Conservation (phyloP, 2,113 vertebrate genomes). For the Falco punctatus region DNA sequence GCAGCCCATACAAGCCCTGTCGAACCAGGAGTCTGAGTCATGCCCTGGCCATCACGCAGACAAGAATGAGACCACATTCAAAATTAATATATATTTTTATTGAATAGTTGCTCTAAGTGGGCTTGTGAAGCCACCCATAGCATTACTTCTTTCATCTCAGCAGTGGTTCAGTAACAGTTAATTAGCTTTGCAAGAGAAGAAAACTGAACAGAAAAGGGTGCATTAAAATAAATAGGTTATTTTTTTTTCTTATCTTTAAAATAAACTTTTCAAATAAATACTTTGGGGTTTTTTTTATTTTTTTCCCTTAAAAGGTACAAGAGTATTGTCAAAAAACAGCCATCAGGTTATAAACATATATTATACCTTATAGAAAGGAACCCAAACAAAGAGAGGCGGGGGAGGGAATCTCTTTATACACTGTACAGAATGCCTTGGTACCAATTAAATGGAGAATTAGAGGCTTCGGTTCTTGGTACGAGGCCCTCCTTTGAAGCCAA, state of each 20-base stretch:
- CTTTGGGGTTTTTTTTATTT: neutral
- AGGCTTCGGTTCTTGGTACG: neutral
- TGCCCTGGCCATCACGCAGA: fast-evolving
- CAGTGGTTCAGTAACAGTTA: slow-evolving; percentile 65
- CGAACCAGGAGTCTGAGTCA: neutral
- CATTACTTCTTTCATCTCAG: slow-evolving; percentile 65
- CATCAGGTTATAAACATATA: slow-evolving; percentile 47
- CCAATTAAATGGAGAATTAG: neutral
- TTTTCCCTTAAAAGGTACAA: slow-evolving; percentile 43
- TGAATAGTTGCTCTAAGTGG: slow-evolving; percentile 68
- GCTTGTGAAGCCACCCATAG: slow-evolving; percentile 56
- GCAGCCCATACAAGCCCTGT: neutral
- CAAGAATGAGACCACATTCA: neutral
- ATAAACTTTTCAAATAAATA: slow-evolving; percentile 78
- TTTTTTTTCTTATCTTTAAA: slow-evolving; percentile 64
- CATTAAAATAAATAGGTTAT: slow-evolving; percentile 71
- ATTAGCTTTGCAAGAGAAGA: slow-evolving; percentile 59
- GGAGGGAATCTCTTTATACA: neutral
- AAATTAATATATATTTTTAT: slow-evolving; percentile 74
- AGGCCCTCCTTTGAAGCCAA: neutral
- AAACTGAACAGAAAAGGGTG: slow-evolving; percentile 55
- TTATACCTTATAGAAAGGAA: slow-evolving; percentile 46
- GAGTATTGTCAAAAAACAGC: slow-evolving; percentile 55
- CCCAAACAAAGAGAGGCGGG: neutral
- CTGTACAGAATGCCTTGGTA: slow-evolving; percentile 38